Evolutionary conservation across 2,888 invertebrate species (phyloP), one percentile per base, ranked within the genome.

Genomic region (Epistrophe eligans): DNA sequence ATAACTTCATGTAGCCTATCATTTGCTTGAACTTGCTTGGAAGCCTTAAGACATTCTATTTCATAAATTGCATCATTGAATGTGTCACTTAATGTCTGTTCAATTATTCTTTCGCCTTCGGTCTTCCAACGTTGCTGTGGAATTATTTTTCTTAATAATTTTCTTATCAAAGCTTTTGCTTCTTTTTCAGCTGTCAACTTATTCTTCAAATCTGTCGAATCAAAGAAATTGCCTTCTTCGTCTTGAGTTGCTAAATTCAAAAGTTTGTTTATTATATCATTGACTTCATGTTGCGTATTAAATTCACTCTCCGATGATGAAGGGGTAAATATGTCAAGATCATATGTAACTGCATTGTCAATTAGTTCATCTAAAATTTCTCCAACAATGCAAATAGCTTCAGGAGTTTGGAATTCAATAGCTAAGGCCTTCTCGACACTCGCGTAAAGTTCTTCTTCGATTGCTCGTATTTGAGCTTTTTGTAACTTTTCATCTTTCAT

Each of bases 121-220:
- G 89, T 88, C 48, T 77, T 90, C 92, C 92, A 92, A 52, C 92
- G 91, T 4, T 90, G 74, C 0, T 91, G 91, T 0, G 92, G 90
- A 1, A 92, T 90, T 0, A 90, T 89, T 19, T 88, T 87, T 11
- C 91, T 89, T 10, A 92, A 89, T 0, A 91, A 15, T 66, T 92
- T 92, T 2, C 91, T 88, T 13, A 93, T 71, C 0, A 92, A 90
- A 6, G 90, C 90, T 3, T 83, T 57, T 0, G 90, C 90, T 85
- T 92, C 92, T 6, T 70, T 40, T 10, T 88, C 55, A 2, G 82
- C 76, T 0, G 67, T 32, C 0, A 71, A n/a, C 5, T 70, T 45
- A 0, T 6, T 60, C 0, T 45, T n/a, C 11, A 45, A 38, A 4
- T 74, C 60, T 8, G 57, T 74, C 5, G 57, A 43, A 48, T 87